phyloP scores from a whole-genome alignment of 2,113 vertebrate genomes.

The Cercocebus atys region DNA sequence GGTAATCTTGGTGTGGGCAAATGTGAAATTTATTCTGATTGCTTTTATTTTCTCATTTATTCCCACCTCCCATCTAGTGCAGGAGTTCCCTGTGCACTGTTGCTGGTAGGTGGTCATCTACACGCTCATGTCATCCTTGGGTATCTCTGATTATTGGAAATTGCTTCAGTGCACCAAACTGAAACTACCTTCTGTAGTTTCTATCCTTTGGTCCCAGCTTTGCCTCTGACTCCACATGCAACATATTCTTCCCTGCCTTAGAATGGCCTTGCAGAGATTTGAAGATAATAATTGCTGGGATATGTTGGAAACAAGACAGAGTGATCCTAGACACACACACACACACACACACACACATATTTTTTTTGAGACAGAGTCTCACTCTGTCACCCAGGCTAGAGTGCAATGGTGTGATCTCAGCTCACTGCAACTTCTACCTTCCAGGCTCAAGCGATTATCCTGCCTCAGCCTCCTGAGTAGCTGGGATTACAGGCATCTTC shows the following conservation, averaged over 20 bases:
- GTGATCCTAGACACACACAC: neutral
- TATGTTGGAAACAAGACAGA: neutral
- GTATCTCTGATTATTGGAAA: neutral
- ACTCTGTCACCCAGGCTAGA: too few relatives aligned
- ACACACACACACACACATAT: too few relatives aligned
- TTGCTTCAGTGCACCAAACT: neutral
- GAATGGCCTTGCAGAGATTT: neutral
- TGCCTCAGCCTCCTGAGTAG: too few relatives aligned
- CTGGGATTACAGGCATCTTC: too few relatives aligned
- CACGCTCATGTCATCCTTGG: neutral
- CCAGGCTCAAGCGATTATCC: too few relatives aligned
- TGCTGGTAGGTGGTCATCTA: neutral
- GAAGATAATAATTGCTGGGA: neutral
- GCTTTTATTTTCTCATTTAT: slow-evolving; percentile 21
- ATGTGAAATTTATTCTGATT: neutral
- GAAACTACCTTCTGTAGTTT: neutral
- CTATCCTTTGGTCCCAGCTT: neutral
- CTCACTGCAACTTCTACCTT: too few relatives aligned
- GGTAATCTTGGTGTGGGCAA: neutral
- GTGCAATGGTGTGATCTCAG: too few relatives aligned
- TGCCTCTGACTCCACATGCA: neutral
- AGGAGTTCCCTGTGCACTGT: neutral
- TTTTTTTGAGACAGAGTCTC: too few relatives aligned
- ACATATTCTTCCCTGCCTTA: neutral
- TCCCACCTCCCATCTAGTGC: neutral